A percentile compares a stretch with the other conserved stretches of the same genome.
These are phyloP conservation scores for Calosoma granatense DNA, from an alignment of 1,140 invertebrate genomes.

Conservation along the genomic window DNA sequence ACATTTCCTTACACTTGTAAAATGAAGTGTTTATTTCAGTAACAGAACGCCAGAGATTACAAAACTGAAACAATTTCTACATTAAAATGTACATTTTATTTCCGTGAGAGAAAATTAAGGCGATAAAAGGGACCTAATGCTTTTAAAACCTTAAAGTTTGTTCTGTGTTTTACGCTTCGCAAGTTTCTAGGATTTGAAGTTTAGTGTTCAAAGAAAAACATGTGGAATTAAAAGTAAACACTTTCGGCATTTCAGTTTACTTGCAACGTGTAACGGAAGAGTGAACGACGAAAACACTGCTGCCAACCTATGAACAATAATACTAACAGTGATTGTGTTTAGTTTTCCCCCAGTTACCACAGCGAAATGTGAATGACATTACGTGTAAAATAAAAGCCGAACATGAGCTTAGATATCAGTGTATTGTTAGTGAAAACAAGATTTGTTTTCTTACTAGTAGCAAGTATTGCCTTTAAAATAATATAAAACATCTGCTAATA, in stretches of 20 bases:
- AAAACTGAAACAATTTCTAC: no score
- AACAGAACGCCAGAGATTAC: no score
- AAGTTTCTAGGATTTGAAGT: background rate
- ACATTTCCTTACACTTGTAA: no score
- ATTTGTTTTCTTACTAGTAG: no score
- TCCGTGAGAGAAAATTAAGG: background rate
- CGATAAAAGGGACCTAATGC: background rate
- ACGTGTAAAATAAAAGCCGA: no score
- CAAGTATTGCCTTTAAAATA: no score
- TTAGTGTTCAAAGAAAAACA: conserved; percentile 6
- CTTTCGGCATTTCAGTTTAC: background rate
- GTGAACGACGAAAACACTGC: background rate
- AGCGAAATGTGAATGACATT: no score
- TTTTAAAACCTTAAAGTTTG: conserved; percentile 6
- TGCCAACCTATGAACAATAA: background rate
- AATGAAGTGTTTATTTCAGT: no score
- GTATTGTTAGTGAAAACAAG: no score
- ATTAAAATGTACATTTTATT: conserved; percentile 7
- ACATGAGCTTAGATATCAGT: no score
- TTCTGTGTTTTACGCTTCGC: background rate
- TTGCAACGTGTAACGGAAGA: background rate
- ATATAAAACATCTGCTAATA: no score
- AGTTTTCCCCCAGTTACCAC: background rate
- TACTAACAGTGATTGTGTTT: background rate
- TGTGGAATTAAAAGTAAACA: conserved; percentile 7